These are phyloP conservation scores for Pongo pygmaeus DNA, from an alignment of 2,113 vertebrate species.

Conservation along the genomic window DNA sequence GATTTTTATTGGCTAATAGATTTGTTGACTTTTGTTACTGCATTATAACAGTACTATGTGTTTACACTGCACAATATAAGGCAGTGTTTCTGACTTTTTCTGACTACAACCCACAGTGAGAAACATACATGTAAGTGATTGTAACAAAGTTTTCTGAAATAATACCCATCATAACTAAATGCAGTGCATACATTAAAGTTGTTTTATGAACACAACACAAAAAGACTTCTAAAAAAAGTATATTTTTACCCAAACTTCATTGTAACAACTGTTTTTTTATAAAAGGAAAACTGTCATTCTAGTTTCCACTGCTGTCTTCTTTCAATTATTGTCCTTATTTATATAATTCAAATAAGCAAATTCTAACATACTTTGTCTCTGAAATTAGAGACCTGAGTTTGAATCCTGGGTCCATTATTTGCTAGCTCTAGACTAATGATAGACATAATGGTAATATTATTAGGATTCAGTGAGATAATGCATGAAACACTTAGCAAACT, in stretches of 20 bases:
- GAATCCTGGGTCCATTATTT: neutral
- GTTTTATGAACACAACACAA: neutral
- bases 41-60: neutral
- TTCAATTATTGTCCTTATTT: neutral
- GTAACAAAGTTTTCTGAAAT: neutral
- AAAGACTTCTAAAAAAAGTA: neutral
- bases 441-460: neutral
- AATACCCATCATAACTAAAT: neutral
- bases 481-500: neutral
- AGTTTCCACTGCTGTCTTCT: neutral
- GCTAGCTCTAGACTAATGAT: neutral
- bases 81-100: conserved; percentile 13
- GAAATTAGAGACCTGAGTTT: neutral
- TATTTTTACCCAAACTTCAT: neutral
- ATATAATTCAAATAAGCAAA: neutral
- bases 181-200: neutral
- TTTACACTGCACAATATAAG: neutral
- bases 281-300: neutral
- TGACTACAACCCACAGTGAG: neutral
- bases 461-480: neutral
- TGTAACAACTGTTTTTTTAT: neutral
- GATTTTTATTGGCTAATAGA: neutral
- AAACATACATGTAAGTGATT: neutral
- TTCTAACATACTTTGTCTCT: neutral
- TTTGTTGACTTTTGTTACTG: conserved; percentile 1